These are phyloP conservation scores for Tillus elongatus DNA, from an alignment of 2,888 invertebrate species.

Conservation along the genomic window DNA sequence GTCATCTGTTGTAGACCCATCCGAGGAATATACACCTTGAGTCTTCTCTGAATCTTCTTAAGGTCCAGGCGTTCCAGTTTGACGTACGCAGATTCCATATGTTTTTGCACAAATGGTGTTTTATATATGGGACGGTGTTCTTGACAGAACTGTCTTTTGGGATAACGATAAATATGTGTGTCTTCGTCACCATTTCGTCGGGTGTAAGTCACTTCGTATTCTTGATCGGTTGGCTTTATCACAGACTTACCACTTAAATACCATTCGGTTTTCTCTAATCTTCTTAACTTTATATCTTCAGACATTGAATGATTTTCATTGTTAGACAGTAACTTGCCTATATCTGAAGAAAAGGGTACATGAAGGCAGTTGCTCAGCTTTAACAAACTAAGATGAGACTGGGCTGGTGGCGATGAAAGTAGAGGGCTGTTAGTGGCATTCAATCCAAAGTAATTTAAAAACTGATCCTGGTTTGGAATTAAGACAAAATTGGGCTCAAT, in stretches of 20 bases:
- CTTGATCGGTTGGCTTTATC: not conserved
- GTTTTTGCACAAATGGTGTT: not conserved
- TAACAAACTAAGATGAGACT: slow-evolving; percentile 5
- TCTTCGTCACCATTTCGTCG: not conserved
- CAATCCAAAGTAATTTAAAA: slow-evolving; percentile 23
- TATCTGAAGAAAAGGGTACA: slow-evolving; percentile 34
- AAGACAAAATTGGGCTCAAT: too few species aligned
- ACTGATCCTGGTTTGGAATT: slow-evolving; percentile 15
- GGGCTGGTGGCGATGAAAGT: not conserved
- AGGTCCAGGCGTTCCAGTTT: not conserved
- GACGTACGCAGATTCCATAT: not conserved
- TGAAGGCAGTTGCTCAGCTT: slow-evolving; percentile 20
- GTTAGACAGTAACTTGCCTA: slow-evolving; percentile 26
- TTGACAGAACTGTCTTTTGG: not conserved
- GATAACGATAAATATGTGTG: not conserved
- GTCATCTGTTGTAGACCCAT: too few species aligned
- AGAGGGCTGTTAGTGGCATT: slow-evolving; percentile 3
- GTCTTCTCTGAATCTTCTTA: not conserved
- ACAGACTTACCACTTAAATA: slow-evolving; percentile 26
- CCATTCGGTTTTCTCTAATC: slow-evolving; percentile 29
- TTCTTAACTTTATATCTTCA: slow-evolving; percentile 23
- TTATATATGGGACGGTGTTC: not conserved
- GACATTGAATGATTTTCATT: slow-evolving; percentile 24
- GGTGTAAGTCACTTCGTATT: not conserved
- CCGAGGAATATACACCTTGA: too few species aligned